These are phyloP conservation scores for Dexiosoma caninum DNA, from an alignment of 2,888 invertebrate species.

Conservation along the genomic window DNA sequence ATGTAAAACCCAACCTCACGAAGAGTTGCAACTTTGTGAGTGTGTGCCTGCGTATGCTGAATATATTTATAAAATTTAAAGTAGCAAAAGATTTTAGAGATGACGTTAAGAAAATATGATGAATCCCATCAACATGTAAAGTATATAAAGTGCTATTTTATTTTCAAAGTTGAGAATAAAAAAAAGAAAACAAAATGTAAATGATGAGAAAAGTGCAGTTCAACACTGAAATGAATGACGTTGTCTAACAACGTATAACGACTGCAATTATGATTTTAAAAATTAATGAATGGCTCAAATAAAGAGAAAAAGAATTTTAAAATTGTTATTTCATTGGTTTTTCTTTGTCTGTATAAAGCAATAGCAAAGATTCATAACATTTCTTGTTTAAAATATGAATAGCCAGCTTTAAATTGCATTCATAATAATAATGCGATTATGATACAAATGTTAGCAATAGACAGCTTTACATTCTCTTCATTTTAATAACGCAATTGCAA, in stretches of 20 bases:
- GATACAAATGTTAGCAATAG: too few species aligned
- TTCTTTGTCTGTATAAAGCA: too few species aligned
- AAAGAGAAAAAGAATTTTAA: neutral
- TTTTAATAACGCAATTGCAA: too few species aligned
- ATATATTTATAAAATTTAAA: constrained; percentile 4
- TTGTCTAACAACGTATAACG: constrained; percentile 40
- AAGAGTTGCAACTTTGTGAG: neutral
- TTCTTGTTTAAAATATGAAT: too few species aligned
- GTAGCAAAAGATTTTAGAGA: constrained; percentile 56
- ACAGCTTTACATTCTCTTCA: too few species aligned
- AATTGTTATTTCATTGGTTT: neutral
- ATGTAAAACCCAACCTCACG: neutral
- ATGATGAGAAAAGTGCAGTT: constrained; percentile 1
- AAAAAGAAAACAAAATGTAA: constrained; percentile 15
- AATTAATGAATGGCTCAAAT: neutral
- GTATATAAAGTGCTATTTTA: constrained; percentile 74
- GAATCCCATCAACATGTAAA: constrained; percentile 71
- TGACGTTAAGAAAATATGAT: constrained; percentile 75
- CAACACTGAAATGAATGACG: constrained; percentile 24
- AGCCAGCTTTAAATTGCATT: too few species aligned
- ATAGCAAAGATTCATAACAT: too few species aligned
- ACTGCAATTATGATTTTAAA: constrained; percentile 43
- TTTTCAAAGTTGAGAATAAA: constrained; percentile 63
- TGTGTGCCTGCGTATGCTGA: neutral
- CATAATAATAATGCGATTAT: too few species aligned